Evolutionary conservation across 2,888 invertebrate genomes (phyloP).

Genomic region (Pandemis cinnamomeana): DNA sequence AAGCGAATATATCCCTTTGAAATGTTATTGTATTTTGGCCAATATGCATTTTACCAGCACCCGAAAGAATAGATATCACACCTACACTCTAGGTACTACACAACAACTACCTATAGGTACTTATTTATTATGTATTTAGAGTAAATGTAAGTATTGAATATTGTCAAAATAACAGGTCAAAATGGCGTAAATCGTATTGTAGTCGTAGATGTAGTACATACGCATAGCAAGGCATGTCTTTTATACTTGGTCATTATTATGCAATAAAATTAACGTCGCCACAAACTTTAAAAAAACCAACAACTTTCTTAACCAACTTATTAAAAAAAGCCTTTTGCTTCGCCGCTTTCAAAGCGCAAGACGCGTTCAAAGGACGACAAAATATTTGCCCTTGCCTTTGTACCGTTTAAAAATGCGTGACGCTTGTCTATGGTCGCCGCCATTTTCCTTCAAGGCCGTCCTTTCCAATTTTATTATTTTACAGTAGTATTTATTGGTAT

Average conservation of each 20-base stretch:
- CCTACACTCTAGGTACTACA: no score
- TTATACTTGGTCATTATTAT: constrained; percentile 19
- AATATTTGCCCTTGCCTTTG: constrained; percentile 58
- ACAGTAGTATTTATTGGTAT: constrained; percentile 75
- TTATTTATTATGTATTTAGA: no score
- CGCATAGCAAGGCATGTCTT: not conserved
- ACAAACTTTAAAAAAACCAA: constrained; percentile 46
- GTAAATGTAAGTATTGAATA: no score
- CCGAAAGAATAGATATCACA: no score
- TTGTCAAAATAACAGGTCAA: no score
- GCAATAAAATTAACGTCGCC: constrained; percentile 46
- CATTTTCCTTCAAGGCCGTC: constrained; percentile 43
- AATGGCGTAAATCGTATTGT: not conserved
- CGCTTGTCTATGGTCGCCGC: constrained; percentile 41
- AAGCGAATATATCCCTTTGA: no score
- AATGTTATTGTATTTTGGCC: no score
- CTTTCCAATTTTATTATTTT: constrained; percentile 60
- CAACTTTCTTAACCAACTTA: constrained; percentile 53
- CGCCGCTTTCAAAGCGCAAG: constrained; percentile 31
- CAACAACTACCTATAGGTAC: no score
- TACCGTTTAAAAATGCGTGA: constrained; percentile 44
- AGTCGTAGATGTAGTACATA: not conserved
- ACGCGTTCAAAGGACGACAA: constrained; percentile 43
- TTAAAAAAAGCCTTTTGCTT: constrained; percentile 25
- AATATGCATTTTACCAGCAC: no score